Base-by-base conservation (phyloP, 1,140 invertebrate genomes). In the Thalassaphorura encarpata region DNA sequence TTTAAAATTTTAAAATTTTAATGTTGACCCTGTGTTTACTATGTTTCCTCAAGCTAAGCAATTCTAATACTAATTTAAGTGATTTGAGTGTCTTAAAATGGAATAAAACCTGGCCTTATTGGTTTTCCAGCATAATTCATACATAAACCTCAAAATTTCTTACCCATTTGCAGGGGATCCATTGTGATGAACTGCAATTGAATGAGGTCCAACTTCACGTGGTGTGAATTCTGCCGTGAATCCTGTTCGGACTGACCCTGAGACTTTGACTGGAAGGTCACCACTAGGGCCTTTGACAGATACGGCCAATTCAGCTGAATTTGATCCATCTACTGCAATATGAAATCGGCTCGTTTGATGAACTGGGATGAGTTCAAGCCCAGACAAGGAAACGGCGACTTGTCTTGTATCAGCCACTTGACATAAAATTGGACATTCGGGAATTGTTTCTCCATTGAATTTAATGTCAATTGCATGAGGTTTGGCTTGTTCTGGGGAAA, bases 391-490 rank as follows among this genome's bases (percentile, higher is more conserved):
- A 11, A 89, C 76, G 11, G 82, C 83, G 19, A 88, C 84, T 64
- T 85, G 76, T 58, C 83, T 85, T 41, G 83, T 85, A 67, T 88
- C 85, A 1, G 85, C 81, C 31, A 89, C 84, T 53, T 83, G 78
- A 67, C 86, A 87, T 31, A 85, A 76, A 68, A 93, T 89, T n/a
- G 91, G 89, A 70, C 89, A 93, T 46, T 87, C 88, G 57, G 85
- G 82, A 18, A 98, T 90, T 52, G 89, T 89, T 75, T 94, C 88
- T 43, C 89, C 89, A 72, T 98, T 98, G 73, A 99, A 98, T 74
- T 93, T 97, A 57, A 99, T 97, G 73, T 97, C 93, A 65, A 99
- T 94, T 61, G 87, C 79, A 74, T 99, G 94, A 26, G 88, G 80
- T 64, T 91, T 91, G 8, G 86, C 78, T 55, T 84, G 79, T 69